phyloP scores from a whole-genome alignment of 92 coral and sea anemone species.

The Zoanthus sociatus region DNA sequence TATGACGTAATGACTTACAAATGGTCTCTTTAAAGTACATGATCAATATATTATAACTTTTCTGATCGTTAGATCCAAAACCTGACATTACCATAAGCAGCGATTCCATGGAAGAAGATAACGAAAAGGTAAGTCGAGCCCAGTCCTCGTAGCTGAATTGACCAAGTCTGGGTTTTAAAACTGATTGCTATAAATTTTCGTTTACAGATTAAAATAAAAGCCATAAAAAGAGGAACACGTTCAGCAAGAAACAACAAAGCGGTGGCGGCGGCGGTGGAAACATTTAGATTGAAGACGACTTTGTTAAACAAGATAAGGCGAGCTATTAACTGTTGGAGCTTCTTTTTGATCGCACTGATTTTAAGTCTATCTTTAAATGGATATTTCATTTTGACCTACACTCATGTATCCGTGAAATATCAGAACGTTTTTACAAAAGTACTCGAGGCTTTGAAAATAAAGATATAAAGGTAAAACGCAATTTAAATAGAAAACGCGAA shows the following conservation, averaged over 20 bases:
- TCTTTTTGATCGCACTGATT: neutral
- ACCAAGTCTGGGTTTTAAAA: neutral
- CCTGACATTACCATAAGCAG: neutral
- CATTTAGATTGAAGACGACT: neutral
- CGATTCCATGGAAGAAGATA: neutral
- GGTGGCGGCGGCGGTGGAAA: neutral
- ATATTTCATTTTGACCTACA: slow-evolving; percentile 1
- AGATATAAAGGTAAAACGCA: neutral
- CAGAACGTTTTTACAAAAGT: neutral
- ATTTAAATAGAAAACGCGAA: neutral
- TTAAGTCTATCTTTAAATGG: slow-evolving; percentile 24
- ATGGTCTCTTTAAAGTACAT: neutral
- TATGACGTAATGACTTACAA: neutral
- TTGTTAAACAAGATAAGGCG: neutral
- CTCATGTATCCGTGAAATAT: neutral
- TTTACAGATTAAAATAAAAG: slow-evolving; percentile 8
- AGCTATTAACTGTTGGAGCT: neutral
- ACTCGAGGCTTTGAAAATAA: neutral
- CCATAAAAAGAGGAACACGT: neutral
- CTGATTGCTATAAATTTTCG: neutral
- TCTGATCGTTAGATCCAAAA: neutral
- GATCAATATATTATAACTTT: neutral
- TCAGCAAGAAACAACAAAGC: slow-evolving; percentile 9
- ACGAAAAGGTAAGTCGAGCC: neutral
- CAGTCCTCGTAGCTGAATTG: neutral